Base-by-base conservation (phyloP, 2,797 vertebrate species). In the Hipposideros larvatus region DNA sequence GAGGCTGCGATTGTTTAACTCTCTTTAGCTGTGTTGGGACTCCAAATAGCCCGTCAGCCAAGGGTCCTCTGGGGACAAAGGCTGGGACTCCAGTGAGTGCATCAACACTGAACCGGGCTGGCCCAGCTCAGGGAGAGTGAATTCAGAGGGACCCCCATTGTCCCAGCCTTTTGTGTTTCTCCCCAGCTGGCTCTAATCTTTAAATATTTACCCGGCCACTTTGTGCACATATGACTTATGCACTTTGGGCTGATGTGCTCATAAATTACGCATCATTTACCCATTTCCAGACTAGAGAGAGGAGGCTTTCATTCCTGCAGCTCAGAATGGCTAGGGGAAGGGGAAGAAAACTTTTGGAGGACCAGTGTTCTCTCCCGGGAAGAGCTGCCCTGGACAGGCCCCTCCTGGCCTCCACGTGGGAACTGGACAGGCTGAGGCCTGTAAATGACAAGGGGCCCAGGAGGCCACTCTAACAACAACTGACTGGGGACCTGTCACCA, bases 141-240 rank as follows among this genome's bases (percentile, higher is more conserved):
- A 87, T 95, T 92, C 96, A 63, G 46, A 91, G 91, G 92, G 89
- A 84, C 65, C 57, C 66, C 48, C 65, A 92, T 97, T 97, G 94
- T 97, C 80, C 82, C 46, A 4, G 86, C 22, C 94, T 87, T 97
- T 97, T 97, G 95, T 96, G 92, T 66, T 41, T 68, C 31, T 65
- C 59, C 73, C 88, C 92, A 96, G 94, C 96, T 89, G 96, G 96
- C 96, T 91, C 88, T 95, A 88, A 92, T 97, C 96, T 97, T 97
- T 98, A 97, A 98, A 98, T 97, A 98, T 98, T 98, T 98, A 98
- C 97, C 97, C 88, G 87, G 90, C 61, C 37, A 53, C 61, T 94
- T 97, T 97, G 96, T 98, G 85, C 73, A 22, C 16, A 3, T 75
- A 41, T 89, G 91, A 97, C 96, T 97, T 93, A 77, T 2, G 95